Evolutionary conservation across 2,113 vertebrate genomes (phyloP), one percentile per base, ranked within the genome.

Genomic region (Chionis minor): DNA sequence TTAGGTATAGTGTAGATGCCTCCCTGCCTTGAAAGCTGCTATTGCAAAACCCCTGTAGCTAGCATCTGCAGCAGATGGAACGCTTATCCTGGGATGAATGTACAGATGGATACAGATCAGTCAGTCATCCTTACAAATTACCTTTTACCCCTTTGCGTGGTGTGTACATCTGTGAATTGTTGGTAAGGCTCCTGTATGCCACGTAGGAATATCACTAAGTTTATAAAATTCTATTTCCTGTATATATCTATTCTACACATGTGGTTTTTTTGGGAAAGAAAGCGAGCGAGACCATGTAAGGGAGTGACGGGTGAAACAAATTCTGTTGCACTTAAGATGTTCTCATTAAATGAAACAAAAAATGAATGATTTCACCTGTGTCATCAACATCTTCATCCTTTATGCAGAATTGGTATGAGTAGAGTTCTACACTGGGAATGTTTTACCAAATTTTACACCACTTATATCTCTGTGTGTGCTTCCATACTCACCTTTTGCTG

Each of bases 51-150:
- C 47, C 83, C 78, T 30, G 74, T 86, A 74, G 92, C 83, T 93
- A 92, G 40, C 93, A 59, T 95, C 62, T 90, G 85, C 88, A 92
- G 92, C 97, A 98, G 96, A 97, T 97, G 93, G 95, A 96, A 80
- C 67, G 55, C 71, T 85, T 86, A 94, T 61, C 77, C 89, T 86
- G 70, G 38, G 65, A 4, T 91, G 84, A 86, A 85, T 56, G 54
- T 52, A 80, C 95, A 95, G 86, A 91, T 96, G 85, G 95, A 65
- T 91, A 83, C n/a, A 91, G 79, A 94, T 95, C 90, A 96, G 71
- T 90, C 75, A 81, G 56, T 88, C 58, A 90, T 81, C 62, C 70
- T 71, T 80, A 66, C 88, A 97, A 96, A 96, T 97, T 79, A 51
- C 32, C 75, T 96, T 97, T 96, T 89, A 83, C 81, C 66, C 75